phyloP scores from a whole-genome alignment of 2,113 vertebrate genomes.

The Chaetodon trifascialis region DNA sequence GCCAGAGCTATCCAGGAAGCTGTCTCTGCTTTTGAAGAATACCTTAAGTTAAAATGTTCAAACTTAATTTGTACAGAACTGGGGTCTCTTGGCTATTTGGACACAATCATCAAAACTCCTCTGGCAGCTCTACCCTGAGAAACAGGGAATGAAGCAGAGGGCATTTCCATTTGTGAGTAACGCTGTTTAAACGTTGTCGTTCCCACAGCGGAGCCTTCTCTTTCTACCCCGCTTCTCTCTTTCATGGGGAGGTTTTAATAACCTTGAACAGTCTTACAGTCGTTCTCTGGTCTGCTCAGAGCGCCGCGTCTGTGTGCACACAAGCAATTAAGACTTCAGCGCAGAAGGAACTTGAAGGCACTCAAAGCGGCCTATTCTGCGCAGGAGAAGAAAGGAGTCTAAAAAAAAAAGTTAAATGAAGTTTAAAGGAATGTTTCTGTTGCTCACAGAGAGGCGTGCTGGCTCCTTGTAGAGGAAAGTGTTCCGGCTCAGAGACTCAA shows the following conservation, averaged over 20 bases:
- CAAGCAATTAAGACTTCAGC: constrained; percentile 64
- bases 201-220: constrained; percentile 10
- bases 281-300: constrained; percentile 31
- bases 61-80: background rate
- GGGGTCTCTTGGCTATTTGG: constrained; percentile 15
- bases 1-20: background rate
- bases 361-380: background rate
- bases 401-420: constrained; percentile 29
- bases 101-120: constrained; percentile 18
- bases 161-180: constrained; percentile 33
- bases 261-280: constrained; percentile 49
- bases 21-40: background rate
- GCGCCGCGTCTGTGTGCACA: constrained; percentile 14
- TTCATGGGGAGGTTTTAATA: constrained; percentile 57
- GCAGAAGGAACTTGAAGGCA: constrained; percentile 35
- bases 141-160: background rate
- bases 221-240: constrained; percentile 15
- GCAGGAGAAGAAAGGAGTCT: background rate
- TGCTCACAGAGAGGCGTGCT: constrained; percentile 7
- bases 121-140: background rate
- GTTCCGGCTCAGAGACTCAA: constrained; percentile 24
- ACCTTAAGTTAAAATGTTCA: background rate
- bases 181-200: constrained; percentile 11
- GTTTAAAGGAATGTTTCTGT: constrained; percentile 31
- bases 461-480: constrained; percentile 1